Conservation (phyloP, 2,113 vertebrate genomes). For the Percina caprodes region DNA sequence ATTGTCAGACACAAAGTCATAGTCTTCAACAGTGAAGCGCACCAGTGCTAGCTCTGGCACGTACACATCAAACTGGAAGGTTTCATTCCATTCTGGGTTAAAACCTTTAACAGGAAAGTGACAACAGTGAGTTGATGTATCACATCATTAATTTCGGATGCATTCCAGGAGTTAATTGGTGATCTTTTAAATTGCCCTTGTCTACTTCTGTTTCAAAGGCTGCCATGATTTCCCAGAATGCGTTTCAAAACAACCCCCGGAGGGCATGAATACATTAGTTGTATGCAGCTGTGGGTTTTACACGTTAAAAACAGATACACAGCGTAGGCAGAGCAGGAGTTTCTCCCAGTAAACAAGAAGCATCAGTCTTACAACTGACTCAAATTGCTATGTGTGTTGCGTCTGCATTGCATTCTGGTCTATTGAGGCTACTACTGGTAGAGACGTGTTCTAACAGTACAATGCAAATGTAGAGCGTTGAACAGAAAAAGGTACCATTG, state of each 20-base stretch:
- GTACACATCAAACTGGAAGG: constrained; percentile 88
- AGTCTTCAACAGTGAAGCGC: constrained; percentile 92
- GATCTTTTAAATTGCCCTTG: background rate
- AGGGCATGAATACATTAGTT: background rate
- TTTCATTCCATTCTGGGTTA: constrained; percentile 91
- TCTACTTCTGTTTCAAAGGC: background rate
- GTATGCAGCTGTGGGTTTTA: background rate
- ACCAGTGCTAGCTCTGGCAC: constrained; percentile 92
- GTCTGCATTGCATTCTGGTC: constrained; percentile 9
- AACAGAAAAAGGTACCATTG: constrained; percentile 84
- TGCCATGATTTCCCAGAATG: background rate
- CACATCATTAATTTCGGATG: background rate
- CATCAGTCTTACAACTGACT: background rate
- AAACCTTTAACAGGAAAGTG: constrained; percentile 82
- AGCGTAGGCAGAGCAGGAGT: background rate
- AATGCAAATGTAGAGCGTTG: background rate
- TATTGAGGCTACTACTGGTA: background rate
- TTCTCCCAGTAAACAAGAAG: background rate
- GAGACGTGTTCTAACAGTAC: background rate
- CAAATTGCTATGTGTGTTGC: background rate
- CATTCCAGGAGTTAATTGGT: constrained; percentile 2
- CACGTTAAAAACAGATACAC: background rate
- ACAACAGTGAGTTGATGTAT: background rate
- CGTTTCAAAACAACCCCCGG: background rate
- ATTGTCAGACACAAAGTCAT: constrained; percentile 87